A percentile compares a stretch with the other conserved stretches of the same genome.
These are phyloP conservation scores for Rotaria macrura DNA, from an alignment of 2,888 invertebrate genomes.

Conservation along the genomic window DNA sequence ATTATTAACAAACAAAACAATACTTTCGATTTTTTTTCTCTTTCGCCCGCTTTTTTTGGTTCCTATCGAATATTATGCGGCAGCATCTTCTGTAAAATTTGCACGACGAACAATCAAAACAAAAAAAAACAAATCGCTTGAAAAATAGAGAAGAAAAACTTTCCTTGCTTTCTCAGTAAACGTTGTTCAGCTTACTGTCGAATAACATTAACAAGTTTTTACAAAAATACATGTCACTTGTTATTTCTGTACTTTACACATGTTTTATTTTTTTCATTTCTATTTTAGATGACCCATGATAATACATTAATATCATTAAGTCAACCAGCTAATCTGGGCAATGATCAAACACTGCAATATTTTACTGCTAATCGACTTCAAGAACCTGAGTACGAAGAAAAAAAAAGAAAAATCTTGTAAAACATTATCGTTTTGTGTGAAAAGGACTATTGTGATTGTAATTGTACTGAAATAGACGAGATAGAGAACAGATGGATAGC, in stretches of 20 bases:
- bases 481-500: too few relatives aligned
- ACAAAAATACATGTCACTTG: neutral
- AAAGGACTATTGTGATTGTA: too few relatives aligned
- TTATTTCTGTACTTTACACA: neutral
- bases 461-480: too few relatives aligned
- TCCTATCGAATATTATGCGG: neutral
- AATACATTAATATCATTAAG: neutral
- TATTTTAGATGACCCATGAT: neutral
- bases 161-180: neutral
- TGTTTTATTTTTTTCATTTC: neutral
- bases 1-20: constrained; percentile 4
- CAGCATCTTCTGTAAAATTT: neutral
- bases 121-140: neutral
- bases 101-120: neutral
- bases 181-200: neutral
- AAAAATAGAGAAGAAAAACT: neutral
- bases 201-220: neutral
- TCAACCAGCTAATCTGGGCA: neutral
- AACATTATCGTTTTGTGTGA: too few relatives aligned
- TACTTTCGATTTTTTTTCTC: neutral
- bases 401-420: too few relatives aligned
- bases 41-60: neutral
- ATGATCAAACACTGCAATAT: neutral
- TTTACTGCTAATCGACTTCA: neutral
- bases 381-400: neutral